Evolutionary conservation across 2,113 vertebrate species (phyloP).

Genomic region (Pelusios castaneus): DNA sequence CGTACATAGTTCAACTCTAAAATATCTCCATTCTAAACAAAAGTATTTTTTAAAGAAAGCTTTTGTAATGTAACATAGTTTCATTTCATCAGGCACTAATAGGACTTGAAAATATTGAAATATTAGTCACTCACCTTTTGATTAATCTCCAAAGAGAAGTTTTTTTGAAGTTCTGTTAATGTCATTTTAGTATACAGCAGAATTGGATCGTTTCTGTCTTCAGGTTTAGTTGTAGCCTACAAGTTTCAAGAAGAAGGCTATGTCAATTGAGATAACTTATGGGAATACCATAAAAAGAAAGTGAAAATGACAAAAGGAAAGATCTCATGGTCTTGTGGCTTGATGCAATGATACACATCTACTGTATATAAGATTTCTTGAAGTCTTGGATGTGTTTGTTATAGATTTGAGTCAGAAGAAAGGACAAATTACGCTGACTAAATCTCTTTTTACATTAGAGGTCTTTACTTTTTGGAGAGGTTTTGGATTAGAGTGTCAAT

Average conservation of each 20-base stretch:
- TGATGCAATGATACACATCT: not conserved
- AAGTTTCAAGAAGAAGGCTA: conserved; percentile 13
- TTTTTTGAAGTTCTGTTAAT: conserved; percentile 82
- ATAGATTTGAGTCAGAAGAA: not conserved
- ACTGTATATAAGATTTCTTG: not conserved
- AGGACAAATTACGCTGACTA: not conserved
- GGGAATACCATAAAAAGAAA: not conserved
- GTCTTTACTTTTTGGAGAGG: not conserved
- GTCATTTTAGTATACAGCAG: conserved; percentile 94
- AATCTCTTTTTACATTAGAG: not conserved
- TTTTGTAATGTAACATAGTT: not conserved
- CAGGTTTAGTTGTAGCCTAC: conserved; percentile 89
- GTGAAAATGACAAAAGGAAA: not conserved
- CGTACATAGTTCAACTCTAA: not conserved
- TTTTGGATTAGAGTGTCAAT: not conserved
- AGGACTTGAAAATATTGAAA: not conserved
- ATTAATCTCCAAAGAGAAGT: conserved; percentile 86
- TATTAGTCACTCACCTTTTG: conserved; percentile 75
- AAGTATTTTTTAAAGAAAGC: not conserved
- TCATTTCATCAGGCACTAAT: not conserved
- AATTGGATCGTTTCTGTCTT: conserved; percentile 92
- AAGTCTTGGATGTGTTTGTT: not conserved
- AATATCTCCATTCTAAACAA: not conserved
- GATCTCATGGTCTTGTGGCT: not conserved
- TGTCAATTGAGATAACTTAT: not conserved